Evolutionary conservation across 2,888 invertebrate genomes (phyloP), one percentile per base, ranked within the genome.

Genomic region (Caenorhabditis sp.): DNA sequence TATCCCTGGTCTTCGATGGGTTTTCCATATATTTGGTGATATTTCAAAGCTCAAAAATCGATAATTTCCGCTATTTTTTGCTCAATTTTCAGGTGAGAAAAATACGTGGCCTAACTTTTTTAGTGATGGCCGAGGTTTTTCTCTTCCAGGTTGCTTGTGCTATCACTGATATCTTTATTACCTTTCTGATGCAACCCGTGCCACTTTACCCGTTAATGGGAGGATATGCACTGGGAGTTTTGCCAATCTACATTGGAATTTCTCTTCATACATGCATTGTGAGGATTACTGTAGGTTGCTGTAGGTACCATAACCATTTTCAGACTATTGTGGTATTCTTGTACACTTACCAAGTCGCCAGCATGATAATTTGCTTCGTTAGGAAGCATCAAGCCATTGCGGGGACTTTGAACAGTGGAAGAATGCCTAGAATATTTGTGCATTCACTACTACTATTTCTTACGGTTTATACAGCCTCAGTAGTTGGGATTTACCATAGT

Each of bases 81-180:
- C 51, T 65, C 32, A 74, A 74, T 40, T 74, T 74, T 74, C 74
- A 74, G 65, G 74, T 70, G n/a, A n/a, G n/a, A n/a, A n/a, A n/a
- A n/a, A n/a, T n/a, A n/a, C n/a, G n/a, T n/a, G n/a, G n/a, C n/a
- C n/a, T n/a, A n/a, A n/a, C n/a, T n/a, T n/a, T n/a, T n/a, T n/a
- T n/a, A n/a, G n/a, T n/a, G n/a, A 47, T 32, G 32, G 32, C 32
- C 32, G 11, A 32, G 32, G 32, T 32, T 32, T 32, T 32, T 32
- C 32, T 47, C 13, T 72, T 72, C n/a, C 60, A 74, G 74, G 51
- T 74, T 5, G 74, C 74, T 9, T 74, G 74, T n/a, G 51, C 37
- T 11, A 26, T 65, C 18, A 74, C 74, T 1, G 74, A 74, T 37
- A 65, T 74, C 24, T 65, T 60, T 22, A 50, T 74, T 2, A 74